Base-by-base conservation (phyloP, 35 echinoderm and acorn worm genomes). In the Stichopus chloronotus region DNA sequence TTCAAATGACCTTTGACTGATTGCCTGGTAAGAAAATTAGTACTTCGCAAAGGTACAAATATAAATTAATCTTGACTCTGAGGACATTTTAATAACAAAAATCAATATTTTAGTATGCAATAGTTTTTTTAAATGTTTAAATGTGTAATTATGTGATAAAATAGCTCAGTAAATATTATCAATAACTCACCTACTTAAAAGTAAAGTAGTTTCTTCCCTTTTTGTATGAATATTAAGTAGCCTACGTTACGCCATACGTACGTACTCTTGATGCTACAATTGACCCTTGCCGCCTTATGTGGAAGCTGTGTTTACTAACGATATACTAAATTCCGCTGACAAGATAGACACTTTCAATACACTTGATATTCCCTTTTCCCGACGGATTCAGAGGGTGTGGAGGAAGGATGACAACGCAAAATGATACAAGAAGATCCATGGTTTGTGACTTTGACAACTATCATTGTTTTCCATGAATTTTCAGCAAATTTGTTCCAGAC, bases 391-490 rank as follows among this genome's bases (percentile, higher is more conserved):
- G 86, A 88, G 43, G 54, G 8, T 88, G 22, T 88, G 86, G 61
- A 88, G 72, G 52, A 54, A 79, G 55, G 25, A 91, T 91, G 90
- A 57, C 76, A 71, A 57, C 90, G 53, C 90, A 91, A 91, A 91
- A 77, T 77, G 90, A 91, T 79, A 25, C 90, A 77, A 77, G 90
- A 79, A 91, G 90, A 91, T 91, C 90, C 90, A 91, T 91, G 90
- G 90, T 91, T 91, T 91, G 90, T 91, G 87, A 91, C 54, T 79
- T 79, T 91, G 69, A 78, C 90, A 57, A 57, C 25, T 79, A 11
- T 77, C 69, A 53, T 91, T 91, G 76, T 91, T 91, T 91, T 91
- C 69, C 22, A 53, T 59, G 90, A 91, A 78, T 78, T 91, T 91
- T 91, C 24, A 91, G 90, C 90, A 91, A 71, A 78, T 71, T 72